Percentiles rank a stretch among this genome's conserved stretches.
Evolutionary conservation across 2,113 vertebrate genomes (phyloP).

Genomic region (Empidonax alnorum): DNA sequence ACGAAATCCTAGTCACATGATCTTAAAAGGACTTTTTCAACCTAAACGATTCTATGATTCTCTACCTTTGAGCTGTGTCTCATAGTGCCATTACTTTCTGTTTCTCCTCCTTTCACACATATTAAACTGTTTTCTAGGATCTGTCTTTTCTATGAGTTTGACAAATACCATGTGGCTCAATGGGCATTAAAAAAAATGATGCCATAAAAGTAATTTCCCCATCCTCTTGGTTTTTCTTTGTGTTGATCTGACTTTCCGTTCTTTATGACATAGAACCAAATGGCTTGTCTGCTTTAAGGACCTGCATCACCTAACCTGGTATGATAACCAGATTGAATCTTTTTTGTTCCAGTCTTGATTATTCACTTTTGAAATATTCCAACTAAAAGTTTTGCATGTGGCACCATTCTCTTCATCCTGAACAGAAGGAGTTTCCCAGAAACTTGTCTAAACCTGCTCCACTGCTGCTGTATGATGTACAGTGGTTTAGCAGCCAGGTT

Average conservation of each 20-base stretch:
- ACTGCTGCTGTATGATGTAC: fast-evolving
- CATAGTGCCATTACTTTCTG: neutral
- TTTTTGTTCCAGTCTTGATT: neutral
- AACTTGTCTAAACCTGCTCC: neutral
- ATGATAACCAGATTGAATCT: neutral
- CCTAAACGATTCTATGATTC: neutral
- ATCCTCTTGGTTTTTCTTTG: neutral
- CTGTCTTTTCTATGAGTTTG: neutral
- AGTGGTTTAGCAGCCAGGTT: neutral
- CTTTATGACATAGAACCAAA: neutral
- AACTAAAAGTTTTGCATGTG: neutral
- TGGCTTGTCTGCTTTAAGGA: neutral
- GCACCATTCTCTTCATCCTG: neutral
- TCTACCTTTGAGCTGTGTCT: neutral
- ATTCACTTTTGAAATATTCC: neutral
- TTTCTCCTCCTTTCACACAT: neutral
- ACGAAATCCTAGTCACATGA: neutral
- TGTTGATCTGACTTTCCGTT: neutral
- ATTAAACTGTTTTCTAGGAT: neutral
- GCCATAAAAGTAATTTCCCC: neutral
- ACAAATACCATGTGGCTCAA: neutral
- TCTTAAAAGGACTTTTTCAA: neutral
- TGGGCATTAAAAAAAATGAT: neutral
- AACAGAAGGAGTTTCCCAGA: neutral
- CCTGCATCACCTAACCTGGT: neutral